Conservation (phyloP, 2,113 vertebrate species). For the Hypanus sabinus region DNA sequence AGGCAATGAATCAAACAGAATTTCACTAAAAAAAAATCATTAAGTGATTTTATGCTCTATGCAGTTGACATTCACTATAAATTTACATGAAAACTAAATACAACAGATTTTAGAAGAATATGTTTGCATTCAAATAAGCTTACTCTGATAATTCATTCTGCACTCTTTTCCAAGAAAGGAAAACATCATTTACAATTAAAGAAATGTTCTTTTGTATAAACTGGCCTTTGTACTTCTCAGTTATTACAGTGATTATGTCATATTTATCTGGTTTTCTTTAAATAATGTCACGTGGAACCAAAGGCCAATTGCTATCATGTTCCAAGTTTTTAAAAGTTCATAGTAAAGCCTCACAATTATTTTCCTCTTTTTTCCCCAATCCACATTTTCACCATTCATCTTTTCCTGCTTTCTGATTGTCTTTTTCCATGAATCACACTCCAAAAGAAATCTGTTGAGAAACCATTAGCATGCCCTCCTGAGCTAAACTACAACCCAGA, state of each 20-base stretch:
- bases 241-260: background rate
- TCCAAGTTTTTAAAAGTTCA: background rate
- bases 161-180: background rate
- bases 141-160: background rate
- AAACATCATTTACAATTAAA: background rate
- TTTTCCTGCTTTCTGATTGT: background rate
- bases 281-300: background rate
- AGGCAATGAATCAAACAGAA: slow-evolving; percentile 89
- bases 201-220: background rate
- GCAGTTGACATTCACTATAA: slow-evolving; percentile 39
- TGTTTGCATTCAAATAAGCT: background rate
- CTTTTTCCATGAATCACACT: background rate
- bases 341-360: background rate
- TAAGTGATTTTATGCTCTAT: slow-evolving; percentile 60
- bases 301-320: background rate
- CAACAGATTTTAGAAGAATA: background rate
- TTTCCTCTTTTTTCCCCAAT: background rate
- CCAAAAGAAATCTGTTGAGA: background rate
- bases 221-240: background rate
- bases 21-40: slow-evolving; percentile 66
- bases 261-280: background rate
- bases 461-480: background rate
- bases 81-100: slow-evolving; percentile 7
- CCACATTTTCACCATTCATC: background rate
- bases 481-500: background rate